Evolutionary conservation across 2,888 invertebrate genomes (phyloP).

Genomic region (Rotaria macrura): DNA sequence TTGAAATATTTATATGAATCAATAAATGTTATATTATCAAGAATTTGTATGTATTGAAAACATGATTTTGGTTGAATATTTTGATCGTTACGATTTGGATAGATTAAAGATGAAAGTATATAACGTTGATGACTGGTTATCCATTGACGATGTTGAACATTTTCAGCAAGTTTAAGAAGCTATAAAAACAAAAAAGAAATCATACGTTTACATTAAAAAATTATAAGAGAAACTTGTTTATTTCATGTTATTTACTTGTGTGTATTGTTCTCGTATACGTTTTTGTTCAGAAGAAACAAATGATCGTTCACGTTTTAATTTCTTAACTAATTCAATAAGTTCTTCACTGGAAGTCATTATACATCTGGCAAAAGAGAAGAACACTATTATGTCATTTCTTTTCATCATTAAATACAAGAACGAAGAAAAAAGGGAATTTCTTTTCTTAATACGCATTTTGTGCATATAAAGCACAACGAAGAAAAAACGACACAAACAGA

Average conservation of each 20-base stretch:
- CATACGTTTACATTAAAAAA: background rate
- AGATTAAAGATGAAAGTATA: conserved; percentile 26
- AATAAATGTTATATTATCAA: conserved; percentile 54
- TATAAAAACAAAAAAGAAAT: background rate
- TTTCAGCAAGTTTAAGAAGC: conserved; percentile 29
- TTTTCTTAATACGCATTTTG: background rate
- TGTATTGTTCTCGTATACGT: conserved; percentile 22
- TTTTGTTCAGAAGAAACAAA: conserved; percentile 30
- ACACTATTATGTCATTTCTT: background rate
- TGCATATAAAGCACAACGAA: background rate
- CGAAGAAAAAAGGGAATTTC: background rate
- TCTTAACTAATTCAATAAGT: conserved; percentile 24
- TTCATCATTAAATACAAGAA: background rate
- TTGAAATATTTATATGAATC: conserved; percentile 72
- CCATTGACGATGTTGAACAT: conserved; percentile 27
- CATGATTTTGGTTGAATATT: conserved; percentile 24
- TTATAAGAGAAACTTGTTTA: background rate
- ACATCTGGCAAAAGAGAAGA: background rate
- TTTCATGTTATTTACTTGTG: conserved; percentile 7
- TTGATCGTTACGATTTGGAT: conserved; percentile 16
- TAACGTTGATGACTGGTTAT: conserved; percentile 22
- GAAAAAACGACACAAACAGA: background rate
- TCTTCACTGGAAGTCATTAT: conserved; percentile 20
- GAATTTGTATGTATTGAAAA: conserved; percentile 38
- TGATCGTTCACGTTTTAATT: conserved; percentile 25